Evolutionary conservation across 2,888 invertebrate species (phyloP), one percentile per base, ranked within the genome.

Genomic region (Dendrolimus pini): DNA sequence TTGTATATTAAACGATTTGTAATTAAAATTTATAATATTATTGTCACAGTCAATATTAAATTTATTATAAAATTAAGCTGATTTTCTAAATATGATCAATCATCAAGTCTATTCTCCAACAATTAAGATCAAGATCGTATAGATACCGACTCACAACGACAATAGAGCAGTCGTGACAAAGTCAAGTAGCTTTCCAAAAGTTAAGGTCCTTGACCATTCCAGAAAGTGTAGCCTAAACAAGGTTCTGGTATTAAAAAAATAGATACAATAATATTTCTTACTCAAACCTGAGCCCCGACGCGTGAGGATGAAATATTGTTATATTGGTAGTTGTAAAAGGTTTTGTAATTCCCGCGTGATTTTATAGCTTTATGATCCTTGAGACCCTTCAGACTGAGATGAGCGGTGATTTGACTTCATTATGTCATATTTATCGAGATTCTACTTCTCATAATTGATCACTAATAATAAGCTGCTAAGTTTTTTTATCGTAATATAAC

Each of bases 221-320:
- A 72, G 76, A 85, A 81, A 83, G 65, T 72, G 68, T 63, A 63
- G 64, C 68, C 74, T 70, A 72, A 84, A 82, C 77, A 76, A 83
- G 77, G 81, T 75, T 72, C 73, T 69, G 77, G 79, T 77, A 74
- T 72, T 77, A 75, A 74, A 64, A 65, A 75, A 76, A 78, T 63
- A 65, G 65, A 64, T 63, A 58, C 66, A 67, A 68, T 64, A 68
- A 66, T 68, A 67, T 58, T 62, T 69, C 68, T 72, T 69, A 74
- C 72, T 74, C 65, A 72, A 59, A 66, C 60, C 65, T 60, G 61
- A 61, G 62, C 57, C 60, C 70, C 74, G 72, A 73, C 76, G 83
- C 81, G 80, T 75, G 78, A 82, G 75, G 77, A 84, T 89, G 77
- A 89, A 81, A 83, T 89, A 89, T 88, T 78, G 83, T 81, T 89